Percentiles rank a stretch among this genome's conserved stretches.
phyloP scores from a whole-genome alignment of 1,140 invertebrate genomes.

The Drosophila mauritiana region DNA sequence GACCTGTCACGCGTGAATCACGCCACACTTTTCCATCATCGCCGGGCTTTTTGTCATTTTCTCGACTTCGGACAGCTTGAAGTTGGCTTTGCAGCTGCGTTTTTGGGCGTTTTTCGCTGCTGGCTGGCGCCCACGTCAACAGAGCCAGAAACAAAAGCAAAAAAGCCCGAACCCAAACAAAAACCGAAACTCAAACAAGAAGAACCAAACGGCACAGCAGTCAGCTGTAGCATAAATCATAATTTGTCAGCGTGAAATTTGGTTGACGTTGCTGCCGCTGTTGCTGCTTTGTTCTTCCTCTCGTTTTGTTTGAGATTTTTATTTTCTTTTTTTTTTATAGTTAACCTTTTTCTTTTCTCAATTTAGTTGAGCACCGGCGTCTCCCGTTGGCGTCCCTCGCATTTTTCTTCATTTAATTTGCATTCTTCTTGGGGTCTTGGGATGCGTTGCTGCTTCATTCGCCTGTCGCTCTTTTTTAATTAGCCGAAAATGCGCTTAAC shows the following conservation, averaged over 20 bases:
- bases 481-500: constrained; percentile 78
- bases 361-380: constrained; percentile 47
- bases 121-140: constrained; percentile 30
- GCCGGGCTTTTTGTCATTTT: constrained; percentile 11
- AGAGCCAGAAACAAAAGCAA: constrained; percentile 3
- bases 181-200: constrained; percentile 28
- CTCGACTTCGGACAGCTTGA: constrained; percentile 7
- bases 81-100: constrained; percentile 23
- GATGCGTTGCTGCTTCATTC: constrained; percentile 30
- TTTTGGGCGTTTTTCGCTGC: background rate
- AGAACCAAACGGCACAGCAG: constrained; percentile 34
- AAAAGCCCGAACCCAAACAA: constrained; percentile 1
- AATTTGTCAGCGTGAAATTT: constrained; percentile 74
- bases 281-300: constrained; percentile 51
- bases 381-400: constrained; percentile 10
- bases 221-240: constrained; percentile 67
- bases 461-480: constrained; percentile 74
- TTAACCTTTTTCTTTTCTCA: constrained; percentile 39
- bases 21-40: constrained; percentile 5
- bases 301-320: constrained; percentile 44
- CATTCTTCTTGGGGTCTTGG: constrained; percentile 55
- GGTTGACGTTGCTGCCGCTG: constrained; percentile 27
- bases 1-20: constrained; percentile 13
- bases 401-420: constrained; percentile 78
- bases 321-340: constrained; percentile 10